Percentiles rank a stretch among this genome's conserved stretches.
Evolutionary conservation across 2,113 vertebrate species (phyloP).

Genomic region (Butorides virescens): DNA sequence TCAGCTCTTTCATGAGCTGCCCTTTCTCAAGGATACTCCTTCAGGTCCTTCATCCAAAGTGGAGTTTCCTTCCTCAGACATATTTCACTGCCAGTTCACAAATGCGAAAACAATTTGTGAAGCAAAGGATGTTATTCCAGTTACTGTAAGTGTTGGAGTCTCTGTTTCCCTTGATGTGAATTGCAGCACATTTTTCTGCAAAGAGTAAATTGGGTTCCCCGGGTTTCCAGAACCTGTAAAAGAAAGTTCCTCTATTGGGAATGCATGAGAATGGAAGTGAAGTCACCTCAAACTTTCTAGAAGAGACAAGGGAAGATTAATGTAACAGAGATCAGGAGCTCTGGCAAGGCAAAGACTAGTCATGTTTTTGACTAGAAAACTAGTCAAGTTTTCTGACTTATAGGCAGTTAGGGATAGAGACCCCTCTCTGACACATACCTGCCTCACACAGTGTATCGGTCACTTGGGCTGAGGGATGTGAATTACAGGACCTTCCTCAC

Average conservation of each 20-base stretch:
- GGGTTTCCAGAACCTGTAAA: slow-evolving; percentile 54
- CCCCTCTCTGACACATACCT: background rate
- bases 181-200: slow-evolving; percentile 48
- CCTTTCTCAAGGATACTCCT: background rate
- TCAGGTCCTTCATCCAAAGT: background rate
- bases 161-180: background rate
- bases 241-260: background rate
- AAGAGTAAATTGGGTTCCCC: slow-evolving; percentile 44
- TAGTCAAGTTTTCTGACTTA: background rate
- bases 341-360: background rate
- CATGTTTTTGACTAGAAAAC: background rate
- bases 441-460: background rate
- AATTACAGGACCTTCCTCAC: background rate
- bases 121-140: slow-evolving; percentile 43
- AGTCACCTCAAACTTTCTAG: background rate
- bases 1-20: background rate
- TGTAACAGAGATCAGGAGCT: background rate
- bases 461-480: background rate
- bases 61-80: background rate
- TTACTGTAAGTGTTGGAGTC: slow-evolving; percentile 20
- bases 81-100: background rate
- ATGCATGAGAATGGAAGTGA: background rate
- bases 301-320: background rate
- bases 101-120: slow-evolving; percentile 31
- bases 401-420: background rate